A percentile compares a stretch with the other conserved stretches of the same genome.
Conservation (phyloP, 2,113 vertebrate species). For the Corvus moneduloides region DNA sequence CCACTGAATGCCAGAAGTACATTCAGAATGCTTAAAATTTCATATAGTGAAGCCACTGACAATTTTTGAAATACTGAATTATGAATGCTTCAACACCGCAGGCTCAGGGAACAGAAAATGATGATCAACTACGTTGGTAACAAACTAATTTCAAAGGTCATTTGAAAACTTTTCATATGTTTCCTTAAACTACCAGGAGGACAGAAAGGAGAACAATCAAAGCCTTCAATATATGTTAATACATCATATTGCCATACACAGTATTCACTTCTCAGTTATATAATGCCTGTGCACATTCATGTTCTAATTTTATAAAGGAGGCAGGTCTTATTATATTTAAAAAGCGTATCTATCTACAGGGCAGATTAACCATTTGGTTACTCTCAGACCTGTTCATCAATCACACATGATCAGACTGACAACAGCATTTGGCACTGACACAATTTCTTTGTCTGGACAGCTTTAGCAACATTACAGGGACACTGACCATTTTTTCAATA, state of each 20-base stretch:
- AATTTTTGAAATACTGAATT: background rate
- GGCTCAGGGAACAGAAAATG: background rate
- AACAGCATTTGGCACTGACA: background rate
- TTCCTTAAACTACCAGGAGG: background rate
- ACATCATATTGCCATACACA: background rate
- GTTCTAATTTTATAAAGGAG: conserved; percentile 42
- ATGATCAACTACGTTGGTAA: background rate
- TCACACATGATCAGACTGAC: background rate
- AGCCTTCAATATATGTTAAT: background rate
- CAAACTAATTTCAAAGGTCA: background rate
- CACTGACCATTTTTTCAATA: background rate
- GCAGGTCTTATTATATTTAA: background rate
- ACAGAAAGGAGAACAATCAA: conserved; percentile 5
- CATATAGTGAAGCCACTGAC: background rate
- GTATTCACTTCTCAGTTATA: conserved; percentile 1
- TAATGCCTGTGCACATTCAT: conserved; percentile 8
- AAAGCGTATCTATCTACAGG: background rate
- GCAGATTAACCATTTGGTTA: background rate
- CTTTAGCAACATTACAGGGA: background rate
- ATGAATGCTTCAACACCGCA: background rate
- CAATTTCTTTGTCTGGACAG: background rate
- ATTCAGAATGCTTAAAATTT: conserved; percentile 31
- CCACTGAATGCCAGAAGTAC: conserved; percentile 5
- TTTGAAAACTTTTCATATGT: background rate
- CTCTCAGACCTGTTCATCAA: background rate